phyloP scores from a whole-genome alignment of 2,797 vertebrate species.

The Melanogrammus aeglefinus region DNA sequence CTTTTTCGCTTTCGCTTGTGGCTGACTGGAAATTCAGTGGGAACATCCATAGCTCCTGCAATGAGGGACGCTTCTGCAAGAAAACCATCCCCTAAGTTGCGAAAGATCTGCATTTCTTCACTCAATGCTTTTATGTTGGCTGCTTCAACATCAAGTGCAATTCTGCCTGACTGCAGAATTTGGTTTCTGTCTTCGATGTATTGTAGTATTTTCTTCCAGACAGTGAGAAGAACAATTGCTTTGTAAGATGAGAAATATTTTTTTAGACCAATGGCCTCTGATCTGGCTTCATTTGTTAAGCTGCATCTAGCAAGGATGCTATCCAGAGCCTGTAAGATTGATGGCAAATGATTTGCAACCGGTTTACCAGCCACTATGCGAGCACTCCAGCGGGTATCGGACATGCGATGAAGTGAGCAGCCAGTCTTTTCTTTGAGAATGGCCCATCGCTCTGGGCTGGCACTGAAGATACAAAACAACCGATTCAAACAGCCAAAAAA shows the following conservation, averaged over 20 bases:
- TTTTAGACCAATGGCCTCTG: constrained; percentile 23
- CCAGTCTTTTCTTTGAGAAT: constrained; percentile 15
- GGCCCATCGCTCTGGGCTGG: constrained; percentile 24
- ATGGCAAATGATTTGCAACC: constrained; percentile 16
- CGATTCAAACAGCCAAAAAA: constrained; percentile 37
- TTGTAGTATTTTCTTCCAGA: constrained; percentile 24
- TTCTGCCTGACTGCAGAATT: constrained; percentile 26
- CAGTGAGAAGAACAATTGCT: constrained; percentile 20
- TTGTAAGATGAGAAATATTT: constrained; percentile 28
- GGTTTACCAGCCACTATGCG: constrained; percentile 13
- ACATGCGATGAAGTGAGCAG: constrained; percentile 28
- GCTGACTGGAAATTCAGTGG: no score
- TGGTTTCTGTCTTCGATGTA: constrained; percentile 27
- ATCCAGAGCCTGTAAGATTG: constrained; percentile 11
- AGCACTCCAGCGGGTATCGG: constrained; percentile 24
- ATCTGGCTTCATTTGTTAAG: constrained; percentile 12
- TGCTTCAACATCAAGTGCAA: constrained; percentile 28
- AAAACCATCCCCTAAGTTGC: no score
- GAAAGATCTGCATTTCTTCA: no score
- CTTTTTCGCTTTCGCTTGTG: no score
- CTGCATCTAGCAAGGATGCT: constrained; percentile 17
- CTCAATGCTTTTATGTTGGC: not conserved
- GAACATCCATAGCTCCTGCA: no score
- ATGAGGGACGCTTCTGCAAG: no score
- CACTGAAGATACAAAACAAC: constrained; percentile 26